Evolutionary conservation across 2,113 vertebrate genomes (phyloP).

Genomic region (Lanius ludovicianus): DNA sequence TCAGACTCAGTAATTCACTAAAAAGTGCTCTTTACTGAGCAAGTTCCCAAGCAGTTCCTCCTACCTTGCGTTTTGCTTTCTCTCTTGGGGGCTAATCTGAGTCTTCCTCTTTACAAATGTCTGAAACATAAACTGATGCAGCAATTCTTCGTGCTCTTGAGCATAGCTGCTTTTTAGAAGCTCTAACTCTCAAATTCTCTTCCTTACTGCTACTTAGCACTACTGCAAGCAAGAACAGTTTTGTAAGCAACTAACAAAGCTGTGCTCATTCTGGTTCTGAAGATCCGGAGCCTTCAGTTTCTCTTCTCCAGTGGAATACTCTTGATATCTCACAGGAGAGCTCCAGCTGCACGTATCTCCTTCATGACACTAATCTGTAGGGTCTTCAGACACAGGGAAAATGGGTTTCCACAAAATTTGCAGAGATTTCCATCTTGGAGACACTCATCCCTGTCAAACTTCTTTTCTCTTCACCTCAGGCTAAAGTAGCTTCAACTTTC

Average conservation of each 20-base stretch:
- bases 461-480: background rate
- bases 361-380: background rate
- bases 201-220: background rate
- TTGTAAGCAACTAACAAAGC: background rate
- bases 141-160: background rate
- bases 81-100: background rate
- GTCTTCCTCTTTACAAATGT: background rate
- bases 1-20: background rate
- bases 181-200: background rate
- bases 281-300: background rate
- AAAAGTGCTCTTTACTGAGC: background rate
- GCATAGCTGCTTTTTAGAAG: background rate
- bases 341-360: background rate
- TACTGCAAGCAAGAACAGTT: background rate
- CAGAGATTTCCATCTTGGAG: background rate
- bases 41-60: background rate
- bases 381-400: background rate
- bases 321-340: background rate
- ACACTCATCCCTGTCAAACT: background rate
- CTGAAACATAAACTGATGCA: slow-evolving; percentile 2
- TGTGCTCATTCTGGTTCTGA: background rate
- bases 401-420: background rate
- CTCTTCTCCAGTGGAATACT: background rate
- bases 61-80: background rate
- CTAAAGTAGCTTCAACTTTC: background rate